Evolutionary conservation across 1,140 invertebrate species (phyloP).

Genomic region (Campoletis sonorensis): DNA sequence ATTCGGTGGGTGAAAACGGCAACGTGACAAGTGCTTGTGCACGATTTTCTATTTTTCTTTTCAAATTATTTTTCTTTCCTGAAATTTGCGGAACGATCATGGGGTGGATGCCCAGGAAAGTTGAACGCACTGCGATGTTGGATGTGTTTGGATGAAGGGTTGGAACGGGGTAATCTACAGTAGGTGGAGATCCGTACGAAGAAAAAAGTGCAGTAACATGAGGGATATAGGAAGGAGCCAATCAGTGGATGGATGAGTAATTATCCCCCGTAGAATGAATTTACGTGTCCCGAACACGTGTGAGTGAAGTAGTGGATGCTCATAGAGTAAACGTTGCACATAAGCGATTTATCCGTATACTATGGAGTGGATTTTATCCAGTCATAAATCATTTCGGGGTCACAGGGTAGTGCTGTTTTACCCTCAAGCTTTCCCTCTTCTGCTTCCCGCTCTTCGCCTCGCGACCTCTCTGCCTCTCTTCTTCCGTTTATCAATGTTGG

Average conservation of each 20-base stretch:
- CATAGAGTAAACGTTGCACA: conserved; percentile 39
- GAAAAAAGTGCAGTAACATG: not conserved
- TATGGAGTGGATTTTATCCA: conserved; percentile 57
- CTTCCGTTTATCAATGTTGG: not conserved
- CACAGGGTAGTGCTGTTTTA: conserved; percentile 42
- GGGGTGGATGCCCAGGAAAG: not conserved
- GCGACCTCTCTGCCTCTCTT: not conserved
- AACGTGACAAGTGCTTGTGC: conserved; percentile 22
- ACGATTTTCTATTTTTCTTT: conserved; percentile 30
- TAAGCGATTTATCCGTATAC: conserved; percentile 32
- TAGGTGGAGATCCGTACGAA: not conserved
- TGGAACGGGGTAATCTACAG: not conserved
- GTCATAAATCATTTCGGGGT: conserved; percentile 61
- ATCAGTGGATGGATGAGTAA: not conserved
- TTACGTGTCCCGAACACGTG: conserved; percentile 59
- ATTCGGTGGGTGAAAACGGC: conserved; percentile 25
- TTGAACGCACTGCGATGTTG: not conserved
- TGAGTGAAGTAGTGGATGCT: conserved; percentile 43
- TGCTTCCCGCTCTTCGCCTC: not conserved
- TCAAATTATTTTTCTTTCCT: conserved; percentile 10
- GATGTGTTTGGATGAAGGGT: no score
- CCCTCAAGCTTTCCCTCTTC: not conserved
- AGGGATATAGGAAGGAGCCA: not conserved
- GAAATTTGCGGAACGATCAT: not conserved
- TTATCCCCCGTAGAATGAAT: not conserved